A percentile compares a stretch with the other conserved stretches of the same genome.
Evolutionary conservation across 1,140 invertebrate genomes (phyloP).

Genomic region (Drosophila pectinifera): DNA sequence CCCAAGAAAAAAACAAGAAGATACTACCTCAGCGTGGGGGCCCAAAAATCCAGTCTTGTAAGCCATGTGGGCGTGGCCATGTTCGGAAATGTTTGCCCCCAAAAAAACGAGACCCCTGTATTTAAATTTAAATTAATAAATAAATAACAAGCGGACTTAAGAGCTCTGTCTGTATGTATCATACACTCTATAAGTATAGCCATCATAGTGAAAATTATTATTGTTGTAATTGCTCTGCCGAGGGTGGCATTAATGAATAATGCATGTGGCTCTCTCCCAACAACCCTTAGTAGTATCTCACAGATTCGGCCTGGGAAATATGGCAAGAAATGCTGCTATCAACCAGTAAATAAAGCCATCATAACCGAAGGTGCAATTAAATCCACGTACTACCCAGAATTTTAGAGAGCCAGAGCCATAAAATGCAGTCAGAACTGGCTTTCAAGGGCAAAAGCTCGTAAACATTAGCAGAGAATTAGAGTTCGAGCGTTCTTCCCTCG

Average conservation of each 20-base stretch:
- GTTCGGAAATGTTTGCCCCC: constrained; percentile 14
- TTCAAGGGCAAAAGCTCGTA: constrained; percentile 30
- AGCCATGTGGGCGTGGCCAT: constrained; percentile 22
- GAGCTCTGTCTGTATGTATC: not conserved
- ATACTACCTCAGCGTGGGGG: not conserved
- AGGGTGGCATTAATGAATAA: constrained; percentile 14
- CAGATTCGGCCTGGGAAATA: not conserved
- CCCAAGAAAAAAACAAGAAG: constrained; percentile 1
- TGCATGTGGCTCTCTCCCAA: not conserved
- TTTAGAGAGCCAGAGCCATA: not conserved
- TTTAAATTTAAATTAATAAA: constrained; percentile 6
- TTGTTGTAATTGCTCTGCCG: not conserved
- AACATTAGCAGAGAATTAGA: constrained; percentile 16
- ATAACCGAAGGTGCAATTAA: constrained; percentile 2
- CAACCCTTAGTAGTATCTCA: constrained; percentile 1
- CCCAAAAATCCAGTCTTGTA: constrained; percentile 20
- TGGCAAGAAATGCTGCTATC: too few relatives aligned
- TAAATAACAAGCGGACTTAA: too few relatives aligned
- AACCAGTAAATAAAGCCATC: not conserved
- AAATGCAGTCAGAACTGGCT: not conserved
- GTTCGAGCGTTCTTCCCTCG: too few relatives aligned
- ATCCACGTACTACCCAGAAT: not conserved
- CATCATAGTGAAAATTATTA: constrained; percentile 8
- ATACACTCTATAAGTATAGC: not conserved
- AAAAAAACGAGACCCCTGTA: constrained; percentile 10